phyloP scores from a whole-genome alignment of 2,888 invertebrate genomes.

The Arge pagana region DNA sequence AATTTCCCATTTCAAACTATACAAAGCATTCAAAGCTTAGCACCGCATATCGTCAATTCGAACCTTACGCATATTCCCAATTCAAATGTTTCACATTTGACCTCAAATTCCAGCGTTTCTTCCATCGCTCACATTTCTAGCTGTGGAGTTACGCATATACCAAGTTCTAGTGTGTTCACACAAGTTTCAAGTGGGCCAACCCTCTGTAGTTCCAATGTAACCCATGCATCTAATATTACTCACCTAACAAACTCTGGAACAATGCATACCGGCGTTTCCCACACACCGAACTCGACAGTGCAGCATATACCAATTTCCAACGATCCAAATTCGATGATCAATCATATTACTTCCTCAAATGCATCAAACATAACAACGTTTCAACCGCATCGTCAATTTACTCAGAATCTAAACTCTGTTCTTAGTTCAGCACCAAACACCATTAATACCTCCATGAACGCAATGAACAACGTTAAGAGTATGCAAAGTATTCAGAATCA shows the following conservation, averaged over 20 bases:
- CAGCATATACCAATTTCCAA: slow-evolving; percentile 44
- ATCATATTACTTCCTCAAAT: slow-evolving; percentile 38
- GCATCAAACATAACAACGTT: slow-evolving; percentile 33
- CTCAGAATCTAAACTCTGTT: slow-evolving; percentile 34
- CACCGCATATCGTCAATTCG: slow-evolving; percentile 54
- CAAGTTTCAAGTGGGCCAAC: slow-evolving; percentile 47
- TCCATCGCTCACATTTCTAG: slow-evolving; percentile 47
- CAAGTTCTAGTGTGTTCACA: slow-evolving; percentile 49
- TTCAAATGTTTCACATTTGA: slow-evolving; percentile 44
- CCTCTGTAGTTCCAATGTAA: slow-evolving; percentile 38
- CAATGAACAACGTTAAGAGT: slow-evolving; percentile 45
- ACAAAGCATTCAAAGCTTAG: slow-evolving; percentile 54
- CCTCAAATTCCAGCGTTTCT: slow-evolving; percentile 41
- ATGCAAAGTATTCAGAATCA: slow-evolving; percentile 54
- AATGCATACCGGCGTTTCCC: slow-evolving; percentile 43
- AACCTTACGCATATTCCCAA: slow-evolving; percentile 48
- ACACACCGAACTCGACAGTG: slow-evolving; percentile 32
- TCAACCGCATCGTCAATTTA: slow-evolving; percentile 48
- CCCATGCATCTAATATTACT: slow-evolving; percentile 45
- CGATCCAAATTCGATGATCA: slow-evolving; percentile 44
- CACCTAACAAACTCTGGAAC: slow-evolving; percentile 48
- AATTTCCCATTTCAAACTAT: slow-evolving; percentile 54
- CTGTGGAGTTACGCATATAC: slow-evolving; percentile 37
- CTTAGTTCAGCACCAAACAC: slow-evolving; percentile 37
- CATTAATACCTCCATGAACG: slow-evolving; percentile 34